Evolutionary conservation across 2,797 vertebrate genomes (phyloP).

Genomic region (Phrynocephalus forsythii): DNA sequence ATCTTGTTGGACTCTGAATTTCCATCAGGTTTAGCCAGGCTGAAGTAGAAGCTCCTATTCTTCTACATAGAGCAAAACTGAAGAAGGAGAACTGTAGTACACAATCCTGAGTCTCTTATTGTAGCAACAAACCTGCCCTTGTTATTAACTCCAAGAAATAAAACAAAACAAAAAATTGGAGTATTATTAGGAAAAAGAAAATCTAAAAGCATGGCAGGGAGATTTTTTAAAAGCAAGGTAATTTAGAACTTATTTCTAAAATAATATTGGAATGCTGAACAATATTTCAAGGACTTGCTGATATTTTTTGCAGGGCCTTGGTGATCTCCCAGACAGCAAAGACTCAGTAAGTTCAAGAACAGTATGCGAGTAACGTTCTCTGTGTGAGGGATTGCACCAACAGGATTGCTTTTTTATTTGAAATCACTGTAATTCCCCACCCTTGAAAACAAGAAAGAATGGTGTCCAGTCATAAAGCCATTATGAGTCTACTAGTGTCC

Average conservation of each 20-base stretch:
- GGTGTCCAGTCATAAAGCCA: background rate
- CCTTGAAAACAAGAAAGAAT: too few relatives aligned
- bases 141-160: too few relatives aligned
- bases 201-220: background rate
- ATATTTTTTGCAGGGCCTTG: background rate
- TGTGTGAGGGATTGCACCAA: background rate
- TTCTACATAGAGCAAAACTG: background rate
- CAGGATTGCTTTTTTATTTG: background rate
- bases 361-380: background rate
- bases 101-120: too few relatives aligned
- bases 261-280: background rate
- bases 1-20: background rate
- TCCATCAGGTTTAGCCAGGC: background rate
- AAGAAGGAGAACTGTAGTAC: background rate
- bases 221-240: background rate
- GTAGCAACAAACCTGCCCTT: too few relatives aligned
- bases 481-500: background rate
- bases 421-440: background rate
- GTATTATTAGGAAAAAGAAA: slow-evolving; percentile 2
- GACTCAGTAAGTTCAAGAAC: background rate
- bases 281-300: background rate
- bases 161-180: background rate
- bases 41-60: background rate
- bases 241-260: slow-evolving; percentile 17
- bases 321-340: background rate